Evolutionary conservation across 1,140 invertebrate genomes (phyloP).

Genomic region (Pectinophora gossypiella): DNA sequence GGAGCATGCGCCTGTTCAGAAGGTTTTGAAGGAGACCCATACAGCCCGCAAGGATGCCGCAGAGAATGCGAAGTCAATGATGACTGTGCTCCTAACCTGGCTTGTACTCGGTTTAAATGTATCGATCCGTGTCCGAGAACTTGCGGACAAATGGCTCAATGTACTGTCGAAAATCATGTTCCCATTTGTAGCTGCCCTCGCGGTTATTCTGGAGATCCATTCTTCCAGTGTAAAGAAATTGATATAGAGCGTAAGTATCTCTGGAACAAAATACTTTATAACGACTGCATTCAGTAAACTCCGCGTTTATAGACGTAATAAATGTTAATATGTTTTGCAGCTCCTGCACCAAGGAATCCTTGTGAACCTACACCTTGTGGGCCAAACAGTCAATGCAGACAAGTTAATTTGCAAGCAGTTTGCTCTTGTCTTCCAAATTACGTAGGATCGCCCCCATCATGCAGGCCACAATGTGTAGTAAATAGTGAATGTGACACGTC

Average conservation of each 20-base stretch:
- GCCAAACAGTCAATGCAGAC: conserved; percentile 84
- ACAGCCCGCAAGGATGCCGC: conserved; percentile 79
- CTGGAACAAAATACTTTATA: background rate
- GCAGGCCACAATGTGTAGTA: conserved; percentile 85
- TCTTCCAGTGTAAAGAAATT: conserved; percentile 83
- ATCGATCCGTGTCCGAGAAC: conserved; percentile 85
- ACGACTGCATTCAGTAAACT: no score
- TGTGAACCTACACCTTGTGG: conserved; percentile 87
- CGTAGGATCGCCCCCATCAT: conserved; percentile 83
- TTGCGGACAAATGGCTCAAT: conserved; percentile 84
- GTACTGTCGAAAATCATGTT: conserved; percentile 83
- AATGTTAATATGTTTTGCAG: conserved; percentile 50
- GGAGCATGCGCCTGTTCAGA: conserved; percentile 82
- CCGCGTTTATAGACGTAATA: no score
- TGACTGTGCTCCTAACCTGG: conserved; percentile 82
- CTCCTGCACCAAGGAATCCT: conserved; percentile 78
- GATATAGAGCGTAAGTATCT: conserved; percentile 72
- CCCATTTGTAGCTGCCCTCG: conserved; percentile 85
- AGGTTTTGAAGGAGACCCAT: conserved; percentile 84
- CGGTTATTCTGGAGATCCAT: conserved; percentile 87
- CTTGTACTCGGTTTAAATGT: conserved; percentile 86
- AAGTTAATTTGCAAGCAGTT: conserved; percentile 82
- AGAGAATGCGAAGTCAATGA: conserved; percentile 85
- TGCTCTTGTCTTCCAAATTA: conserved; percentile 85
- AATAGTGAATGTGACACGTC: conserved; percentile 83